Evolutionary conservation across 2,888 invertebrate genomes (phyloP), one percentile per base, ranked within the genome.

Genomic region (Exocentrus adspersus): DNA sequence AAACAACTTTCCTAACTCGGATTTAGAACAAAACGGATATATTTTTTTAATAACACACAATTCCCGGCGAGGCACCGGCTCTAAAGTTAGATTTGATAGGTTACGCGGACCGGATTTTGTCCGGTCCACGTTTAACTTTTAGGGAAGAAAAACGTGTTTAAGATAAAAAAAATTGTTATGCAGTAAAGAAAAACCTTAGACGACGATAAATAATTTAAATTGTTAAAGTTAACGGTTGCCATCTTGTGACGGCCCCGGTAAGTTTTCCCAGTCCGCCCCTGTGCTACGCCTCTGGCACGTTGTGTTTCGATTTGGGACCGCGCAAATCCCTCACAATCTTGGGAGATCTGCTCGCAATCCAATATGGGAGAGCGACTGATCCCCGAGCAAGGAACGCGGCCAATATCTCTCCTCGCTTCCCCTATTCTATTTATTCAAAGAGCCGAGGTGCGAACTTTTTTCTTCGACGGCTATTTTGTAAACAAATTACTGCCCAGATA

Each of bases 271-370:
- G n/a, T 2, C 45, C n/a, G 45, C n/a, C 17, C 12, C 28, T 7
- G 24, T 12, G 24, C 28, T 48, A 53, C 63, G 63, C 41, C 63
- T 19, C 59, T 63, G 77, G 69, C 78, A 81, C 79, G 80, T 79
- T 80, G 80, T 79, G 81, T 80, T 81, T 82, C 81, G 81, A 81
- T 82, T 81, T 80, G 82, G 81, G 81, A 80, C 80, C 73, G 72
- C 77, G 80, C 80, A 82, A 82, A 82, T 82, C 82, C 82, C 80
- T 80, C 80, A 80, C 82, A 82, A 82, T 82, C 82, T 81, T 80
- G 73, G n/a, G 77, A 80, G 80, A 81, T 81, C 81, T 80, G 79
- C 78, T 77, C 60, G 78, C 79, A 81, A 81, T 80, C 81, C 81
- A 82, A 81, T 80, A 81, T 80, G 79, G 79, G 78, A 79, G 72